Percentiles rank a stretch among this genome's conserved stretches.
These are phyloP conservation scores for Tenualosa thibaudeaui DNA, from an alignment of 2,797 vertebrate species.

Conservation along the genomic window DNA sequence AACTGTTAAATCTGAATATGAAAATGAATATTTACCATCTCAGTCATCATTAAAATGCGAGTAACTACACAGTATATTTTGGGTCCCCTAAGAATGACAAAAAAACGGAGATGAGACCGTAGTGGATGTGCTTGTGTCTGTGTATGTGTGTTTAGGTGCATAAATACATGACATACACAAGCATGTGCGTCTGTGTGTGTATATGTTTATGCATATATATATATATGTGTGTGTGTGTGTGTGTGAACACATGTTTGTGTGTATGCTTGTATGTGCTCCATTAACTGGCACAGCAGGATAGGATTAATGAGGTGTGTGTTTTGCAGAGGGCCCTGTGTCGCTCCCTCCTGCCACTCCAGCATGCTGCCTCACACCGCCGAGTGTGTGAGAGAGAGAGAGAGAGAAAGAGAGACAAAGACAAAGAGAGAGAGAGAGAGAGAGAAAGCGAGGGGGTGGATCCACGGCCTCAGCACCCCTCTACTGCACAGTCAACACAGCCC, in stretches of 20 bases:
- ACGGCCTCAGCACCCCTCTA: neutral
- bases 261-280: constrained; percentile 17
- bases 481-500: neutral
- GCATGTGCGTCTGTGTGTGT: neutral
- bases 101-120: too few relatives aligned
- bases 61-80: too few relatives aligned
- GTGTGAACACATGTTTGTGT: neutral
- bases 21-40: too few relatives aligned
- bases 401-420: neutral
- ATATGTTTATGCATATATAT: constrained; percentile 16
- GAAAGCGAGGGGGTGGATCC: neutral
- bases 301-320: constrained; percentile 35
- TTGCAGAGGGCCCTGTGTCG: constrained; percentile 28
- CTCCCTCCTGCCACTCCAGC: constrained; percentile 24
- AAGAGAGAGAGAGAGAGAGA: neutral
- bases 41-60: too few relatives aligned
- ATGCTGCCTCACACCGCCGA: constrained; percentile 3
- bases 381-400: too few relatives aligned
- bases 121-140: too few relatives aligned
- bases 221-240: constrained; percentile 11
- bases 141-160: too few relatives aligned
- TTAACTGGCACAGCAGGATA: neutral
- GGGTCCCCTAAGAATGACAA: too few relatives aligned
- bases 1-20: too few relatives aligned
- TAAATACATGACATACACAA: too few relatives aligned